Evolutionary conservation across 2,113 vertebrate genomes (phyloP), one percentile per base, ranked within the genome.

Genomic region (Cyphomyrus discorhynchus): DNA sequence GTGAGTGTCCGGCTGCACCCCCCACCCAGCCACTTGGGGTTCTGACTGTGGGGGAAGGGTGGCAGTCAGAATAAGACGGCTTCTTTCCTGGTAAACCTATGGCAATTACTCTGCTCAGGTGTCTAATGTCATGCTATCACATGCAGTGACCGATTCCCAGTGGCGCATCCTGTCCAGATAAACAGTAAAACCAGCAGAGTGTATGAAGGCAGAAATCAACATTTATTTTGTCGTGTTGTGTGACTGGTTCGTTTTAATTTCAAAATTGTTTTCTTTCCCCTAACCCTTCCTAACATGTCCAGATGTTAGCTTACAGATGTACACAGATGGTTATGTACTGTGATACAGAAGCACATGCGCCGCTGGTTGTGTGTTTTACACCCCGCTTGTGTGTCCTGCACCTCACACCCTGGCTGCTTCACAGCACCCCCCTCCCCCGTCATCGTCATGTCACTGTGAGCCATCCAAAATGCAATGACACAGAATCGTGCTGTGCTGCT

Each of bases 1-100:
- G 98, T 99, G 96, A 98, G 87, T 74, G 15, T 9, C 56, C 10
- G 10, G 62, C 62, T 70, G n/a, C 27, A 66, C 58, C 58, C 24
- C 21, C 17, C 13, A 53, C 35, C 86, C 52, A 3, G 6, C 24
- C 58, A 27, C 58, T 3, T 27, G 24, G 8, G 58, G 24, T 24
- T 58, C 24, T 62, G 58, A n/a, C 1, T n/a, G 24, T 8, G 62
- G 62, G 2, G 62, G 27, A n/a, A 10, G 10, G 62, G 27, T 11
- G 24, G n/a, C n/a, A 66, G n/a, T 66, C 62, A 66, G 24, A 3
- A 11, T 31, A 31, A 31, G 10, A 27, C 27, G 11, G n/a, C 62
- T 31, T 70, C 62, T 70, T 70, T 70, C 62, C 62, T 70, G 62
- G 62, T 31, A 27, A 27, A 27, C 9, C 10, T 4, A 27, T 11